Conservation (phyloP, 2,797 vertebrate genomes). For the Thaleichthys pacificus region DNA sequence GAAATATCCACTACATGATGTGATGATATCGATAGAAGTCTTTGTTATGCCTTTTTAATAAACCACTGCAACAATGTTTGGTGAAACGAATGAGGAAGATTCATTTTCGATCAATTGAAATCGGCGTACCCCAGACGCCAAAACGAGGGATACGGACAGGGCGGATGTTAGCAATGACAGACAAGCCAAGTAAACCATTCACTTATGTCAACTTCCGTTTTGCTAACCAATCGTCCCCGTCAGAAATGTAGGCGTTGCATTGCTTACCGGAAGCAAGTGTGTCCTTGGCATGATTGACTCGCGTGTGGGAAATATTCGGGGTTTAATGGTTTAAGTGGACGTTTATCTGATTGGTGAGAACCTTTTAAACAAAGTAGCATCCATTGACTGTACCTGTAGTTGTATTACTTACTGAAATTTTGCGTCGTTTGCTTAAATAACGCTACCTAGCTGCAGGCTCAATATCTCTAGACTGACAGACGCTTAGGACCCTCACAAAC, state of each 20-base stretch:
- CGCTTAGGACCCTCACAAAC: background rate
- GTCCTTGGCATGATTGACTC: constrained; percentile 54
- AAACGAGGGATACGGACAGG: background rate
- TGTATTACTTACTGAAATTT: too few relatives aligned
- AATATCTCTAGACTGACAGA: background rate
- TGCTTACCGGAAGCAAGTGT: constrained; percentile 20
- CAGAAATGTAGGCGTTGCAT: background rate
- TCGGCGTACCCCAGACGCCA: background rate
- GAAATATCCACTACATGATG: too few relatives aligned
- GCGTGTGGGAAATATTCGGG: constrained; percentile 9
- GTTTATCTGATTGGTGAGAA: constrained; percentile 1
- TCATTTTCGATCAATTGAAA: background rate
- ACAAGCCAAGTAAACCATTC: constrained; percentile 38
- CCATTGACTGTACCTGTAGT: too few relatives aligned
- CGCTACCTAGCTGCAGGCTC: background rate
- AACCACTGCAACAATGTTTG: background rate
- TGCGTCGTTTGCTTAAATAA: background rate
- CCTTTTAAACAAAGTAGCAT: background rate
- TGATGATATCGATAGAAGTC: too few relatives aligned
- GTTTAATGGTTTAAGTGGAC: background rate
- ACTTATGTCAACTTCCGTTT: fast-evolving
- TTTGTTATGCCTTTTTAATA: background rate
- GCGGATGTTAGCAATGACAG: constrained; percentile 10
- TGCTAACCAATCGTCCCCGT: constrained; percentile 44
- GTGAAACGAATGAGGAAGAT: background rate